phyloP scores from a whole-genome alignment of 2,113 vertebrate genomes.

The Sula dactylatra region DNA sequence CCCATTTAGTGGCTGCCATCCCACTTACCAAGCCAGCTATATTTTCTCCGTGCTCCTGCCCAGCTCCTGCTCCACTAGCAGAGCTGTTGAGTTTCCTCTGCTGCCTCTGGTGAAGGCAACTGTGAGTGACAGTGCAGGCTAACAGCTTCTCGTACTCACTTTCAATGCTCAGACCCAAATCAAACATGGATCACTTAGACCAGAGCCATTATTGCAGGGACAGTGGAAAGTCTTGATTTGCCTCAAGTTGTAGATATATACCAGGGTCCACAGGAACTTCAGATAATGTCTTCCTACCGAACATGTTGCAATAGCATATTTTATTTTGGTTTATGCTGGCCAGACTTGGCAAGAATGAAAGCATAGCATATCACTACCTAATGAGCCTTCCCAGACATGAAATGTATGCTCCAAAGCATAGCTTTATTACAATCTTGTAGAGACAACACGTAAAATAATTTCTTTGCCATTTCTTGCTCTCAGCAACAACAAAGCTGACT shows the following conservation, averaged over 20 bases:
- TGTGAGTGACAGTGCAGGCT: rapidly evolving
- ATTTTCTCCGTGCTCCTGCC: background rate
- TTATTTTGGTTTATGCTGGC: background rate
- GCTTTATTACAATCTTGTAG: background rate
- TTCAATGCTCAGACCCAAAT: background rate
- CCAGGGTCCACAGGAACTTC: background rate
- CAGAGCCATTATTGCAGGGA: background rate
- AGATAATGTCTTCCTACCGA: background rate
- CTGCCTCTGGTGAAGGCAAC: background rate
- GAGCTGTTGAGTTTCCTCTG: rapidly evolving
- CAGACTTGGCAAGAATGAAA: background rate
- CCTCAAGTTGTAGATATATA: background rate
- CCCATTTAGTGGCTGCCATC: background rate
- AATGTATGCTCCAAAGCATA: background rate
- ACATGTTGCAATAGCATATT: background rate
- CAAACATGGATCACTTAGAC: background rate
- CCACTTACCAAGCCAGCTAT: background rate
- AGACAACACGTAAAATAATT: background rate
- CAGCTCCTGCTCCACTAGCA: background rate
- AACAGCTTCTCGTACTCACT: background rate
- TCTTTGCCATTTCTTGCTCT: background rate
- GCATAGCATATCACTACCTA: background rate
- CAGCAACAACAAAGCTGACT: background rate
- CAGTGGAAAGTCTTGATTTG: background rate
- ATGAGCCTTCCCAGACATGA: background rate